Conservation (phyloP, 1,140 invertebrate species). For the Temnothorax nylanderi region DNA sequence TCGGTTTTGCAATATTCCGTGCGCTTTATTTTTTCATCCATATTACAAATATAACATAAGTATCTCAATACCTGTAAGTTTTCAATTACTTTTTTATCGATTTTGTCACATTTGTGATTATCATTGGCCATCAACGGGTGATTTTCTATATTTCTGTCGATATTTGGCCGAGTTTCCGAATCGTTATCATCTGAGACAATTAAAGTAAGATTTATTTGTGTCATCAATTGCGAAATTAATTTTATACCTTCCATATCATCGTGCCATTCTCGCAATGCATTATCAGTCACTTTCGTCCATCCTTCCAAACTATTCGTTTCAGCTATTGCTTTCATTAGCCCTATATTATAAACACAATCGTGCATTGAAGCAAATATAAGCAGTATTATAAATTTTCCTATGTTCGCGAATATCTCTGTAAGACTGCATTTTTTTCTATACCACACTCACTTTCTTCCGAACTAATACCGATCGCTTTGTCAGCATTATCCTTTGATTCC, state of each 20-base stretch:
- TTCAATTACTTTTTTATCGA: neutral
- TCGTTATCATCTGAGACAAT: conserved; percentile 4
- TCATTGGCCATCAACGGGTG: neutral
- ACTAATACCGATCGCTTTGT: neutral
- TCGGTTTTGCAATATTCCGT: neutral
- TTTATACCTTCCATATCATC: neutral
- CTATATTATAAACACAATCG: neutral
- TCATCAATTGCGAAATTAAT: neutral
- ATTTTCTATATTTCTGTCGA: neutral
- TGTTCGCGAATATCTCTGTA: neutral
- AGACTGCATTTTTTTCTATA: neutral
- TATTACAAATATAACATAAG: neutral
- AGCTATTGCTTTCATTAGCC: neutral
- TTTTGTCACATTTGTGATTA: neutral
- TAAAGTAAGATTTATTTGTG: neutral
- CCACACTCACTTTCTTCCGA: conserved; percentile 32
- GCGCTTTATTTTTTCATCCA: neutral
- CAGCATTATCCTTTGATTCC: conserved; percentile 30
- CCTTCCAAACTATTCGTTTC: conserved; percentile 55
- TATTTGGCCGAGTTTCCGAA: neutral
- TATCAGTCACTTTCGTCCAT: conserved; percentile 47
- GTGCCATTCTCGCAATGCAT: neutral
- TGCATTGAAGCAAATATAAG: neutral
- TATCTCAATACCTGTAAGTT: neutral
- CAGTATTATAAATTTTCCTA: neutral